These are phyloP conservation scores for Palythoa heliodiscus DNA, from an alignment of 92 coral and sea anemone genomes.

Conservation along the genomic window DNA sequence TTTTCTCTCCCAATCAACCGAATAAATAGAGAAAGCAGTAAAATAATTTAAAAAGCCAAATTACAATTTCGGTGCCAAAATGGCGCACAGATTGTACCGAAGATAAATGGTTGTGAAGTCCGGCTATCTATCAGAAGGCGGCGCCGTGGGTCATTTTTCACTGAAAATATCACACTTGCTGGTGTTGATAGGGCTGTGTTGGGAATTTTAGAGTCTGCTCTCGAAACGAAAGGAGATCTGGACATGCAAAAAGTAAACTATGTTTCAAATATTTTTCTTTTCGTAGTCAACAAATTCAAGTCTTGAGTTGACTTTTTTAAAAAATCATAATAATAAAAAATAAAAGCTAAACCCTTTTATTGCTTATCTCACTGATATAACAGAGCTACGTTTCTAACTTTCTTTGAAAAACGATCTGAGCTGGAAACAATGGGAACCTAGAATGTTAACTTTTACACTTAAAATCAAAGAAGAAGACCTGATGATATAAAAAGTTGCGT, in stretches of 20 bases:
- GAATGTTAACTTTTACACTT: too few relatives aligned
- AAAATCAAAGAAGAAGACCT: not conserved
- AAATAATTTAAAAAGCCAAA: not conserved
- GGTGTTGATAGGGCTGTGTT: constrained; percentile 13
- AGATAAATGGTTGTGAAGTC: not conserved
- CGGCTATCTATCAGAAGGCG: not conserved
- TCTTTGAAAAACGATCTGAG: not conserved
- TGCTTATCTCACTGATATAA: too few relatives aligned
- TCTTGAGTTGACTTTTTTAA: too few relatives aligned
- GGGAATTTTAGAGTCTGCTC: not conserved
- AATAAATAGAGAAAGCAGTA: not conserved
- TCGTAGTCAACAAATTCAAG: too few relatives aligned
- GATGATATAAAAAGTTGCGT: not conserved
- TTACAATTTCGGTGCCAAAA: constrained; percentile 13
- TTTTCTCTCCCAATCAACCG: too few relatives aligned
- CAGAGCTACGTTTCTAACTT: too few relatives aligned
- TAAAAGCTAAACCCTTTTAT: too few relatives aligned
- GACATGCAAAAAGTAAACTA: not conserved
- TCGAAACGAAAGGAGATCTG: not conserved
- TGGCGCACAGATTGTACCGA: constrained; percentile 23
- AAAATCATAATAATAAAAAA: too few relatives aligned
- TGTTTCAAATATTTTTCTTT: not conserved
- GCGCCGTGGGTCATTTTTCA: constrained; percentile 19
- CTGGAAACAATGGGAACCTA: not conserved
- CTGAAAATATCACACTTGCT: constrained; percentile 11